Conservation (phyloP, 2,113 vertebrate genomes). For the Xenopus borealis region DNA sequence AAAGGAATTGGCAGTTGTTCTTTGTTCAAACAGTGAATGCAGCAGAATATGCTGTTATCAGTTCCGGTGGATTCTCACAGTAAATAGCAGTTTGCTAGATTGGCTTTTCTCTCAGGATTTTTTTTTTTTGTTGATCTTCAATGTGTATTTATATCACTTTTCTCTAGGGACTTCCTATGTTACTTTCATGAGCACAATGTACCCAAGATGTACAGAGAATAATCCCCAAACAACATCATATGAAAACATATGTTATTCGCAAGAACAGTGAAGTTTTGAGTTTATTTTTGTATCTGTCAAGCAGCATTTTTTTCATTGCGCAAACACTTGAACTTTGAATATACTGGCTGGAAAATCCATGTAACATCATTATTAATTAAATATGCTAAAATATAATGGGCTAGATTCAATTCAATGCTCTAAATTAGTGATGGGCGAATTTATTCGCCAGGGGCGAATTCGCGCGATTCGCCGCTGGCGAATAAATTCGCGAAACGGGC, state of each 20-base stretch:
- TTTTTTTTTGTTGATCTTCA: slow-evolving; percentile 58
- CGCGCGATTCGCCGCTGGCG: too few species aligned
- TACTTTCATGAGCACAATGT: slow-evolving; percentile 52
- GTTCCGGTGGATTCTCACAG: slow-evolving; percentile 8
- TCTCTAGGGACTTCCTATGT: slow-evolving; percentile 52
- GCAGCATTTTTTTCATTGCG: slow-evolving; percentile 23
- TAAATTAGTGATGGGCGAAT: too few species aligned
- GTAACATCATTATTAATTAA: slow-evolving; percentile 34
- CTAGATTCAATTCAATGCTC: slow-evolving; percentile 6
- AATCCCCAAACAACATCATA: slow-evolving; percentile 30
- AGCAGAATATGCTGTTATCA: background rate
- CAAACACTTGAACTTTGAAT: slow-evolving; percentile 21
- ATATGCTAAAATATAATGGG: slow-evolving; percentile 37
- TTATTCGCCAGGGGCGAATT: too few species aligned
- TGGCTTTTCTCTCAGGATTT: slow-evolving; percentile 53
- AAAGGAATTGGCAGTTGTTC: background rate
- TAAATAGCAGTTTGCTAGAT: slow-evolving; percentile 52
- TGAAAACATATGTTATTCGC: slow-evolving; percentile 35
- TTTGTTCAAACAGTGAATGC: background rate
- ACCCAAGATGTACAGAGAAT: slow-evolving; percentile 49
- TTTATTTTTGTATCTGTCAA: slow-evolving; percentile 29
- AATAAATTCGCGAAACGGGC: too few species aligned
- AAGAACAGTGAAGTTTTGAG: slow-evolving; percentile 12
- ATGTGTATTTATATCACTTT: slow-evolving; percentile 54
- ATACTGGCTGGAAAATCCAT: slow-evolving; percentile 26